Percentiles rank a stretch among this genome's conserved stretches.
Evolutionary conservation across 2,797 vertebrate genomes (phyloP).

Genomic region (Uromys caudimaculatus): DNA sequence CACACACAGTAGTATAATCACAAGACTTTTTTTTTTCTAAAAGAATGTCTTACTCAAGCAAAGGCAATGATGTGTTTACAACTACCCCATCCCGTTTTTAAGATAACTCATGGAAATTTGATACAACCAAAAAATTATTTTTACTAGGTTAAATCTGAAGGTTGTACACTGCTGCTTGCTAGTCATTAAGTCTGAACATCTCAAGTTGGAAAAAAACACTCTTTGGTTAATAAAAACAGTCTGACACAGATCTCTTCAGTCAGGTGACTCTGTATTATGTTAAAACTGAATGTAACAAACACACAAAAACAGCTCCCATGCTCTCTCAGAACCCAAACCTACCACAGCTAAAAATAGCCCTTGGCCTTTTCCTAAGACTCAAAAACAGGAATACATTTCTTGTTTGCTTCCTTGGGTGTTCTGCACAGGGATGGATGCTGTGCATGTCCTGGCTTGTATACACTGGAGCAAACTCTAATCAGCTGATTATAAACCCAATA

Average conservation of each 20-base stretch:
- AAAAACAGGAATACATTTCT: constrained; percentile 75
- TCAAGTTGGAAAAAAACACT: background rate
- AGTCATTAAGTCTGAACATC: constrained; percentile 56
- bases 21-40: constrained; percentile 57
- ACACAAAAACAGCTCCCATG: fast-evolving
- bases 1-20: constrained; percentile 22
- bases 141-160: constrained; percentile 55
- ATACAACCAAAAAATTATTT: constrained; percentile 74
- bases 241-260: constrained; percentile 54
- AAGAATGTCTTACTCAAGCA: background rate
- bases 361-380: constrained; percentile 16
- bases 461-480: constrained; percentile 15
- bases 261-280: constrained; percentile 58
- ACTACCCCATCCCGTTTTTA: constrained; percentile 51
- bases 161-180: background rate
- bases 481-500: constrained; percentile 2
- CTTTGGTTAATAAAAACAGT: constrained; percentile 76
- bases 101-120: constrained; percentile 9
- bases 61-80: constrained; percentile 54
- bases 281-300: constrained; percentile 35
- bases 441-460: constrained; percentile 48
- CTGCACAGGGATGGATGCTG: background rate
- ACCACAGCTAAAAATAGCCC: constrained; percentile 75
- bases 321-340: constrained; percentile 66
- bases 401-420: constrained; percentile 55